A percentile compares a stretch with the other conserved stretches of the same genome.
Conservation (phyloP, 2,888 invertebrate species). For the Ormyrus labotus region DNA sequence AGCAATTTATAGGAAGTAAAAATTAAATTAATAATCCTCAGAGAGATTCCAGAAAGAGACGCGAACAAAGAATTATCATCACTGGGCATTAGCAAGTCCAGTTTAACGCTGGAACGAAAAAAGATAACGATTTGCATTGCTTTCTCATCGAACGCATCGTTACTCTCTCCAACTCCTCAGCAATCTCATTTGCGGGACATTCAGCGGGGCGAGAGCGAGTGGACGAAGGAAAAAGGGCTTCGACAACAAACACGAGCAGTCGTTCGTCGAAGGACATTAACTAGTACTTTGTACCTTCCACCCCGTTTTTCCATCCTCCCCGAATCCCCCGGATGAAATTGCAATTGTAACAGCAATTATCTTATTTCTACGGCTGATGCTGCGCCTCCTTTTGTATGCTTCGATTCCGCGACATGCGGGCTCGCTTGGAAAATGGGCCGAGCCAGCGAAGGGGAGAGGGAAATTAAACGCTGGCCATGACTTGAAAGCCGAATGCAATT, state of each 20-base stretch:
- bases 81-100: slow-evolving; percentile 8
- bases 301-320: slow-evolving; percentile 42
- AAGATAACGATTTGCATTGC: background rate
- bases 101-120: background rate
- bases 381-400: slow-evolving; percentile 62
- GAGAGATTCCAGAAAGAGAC: background rate
- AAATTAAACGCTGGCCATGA: slow-evolving; percentile 61
- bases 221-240: slow-evolving; percentile 59
- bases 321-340: slow-evolving; percentile 60
- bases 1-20: too few species aligned
- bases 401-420: slow-evolving; percentile 63
- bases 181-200: slow-evolving; percentile 72
- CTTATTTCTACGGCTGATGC: slow-evolving; percentile 63
- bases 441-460: slow-evolving; percentile 22
- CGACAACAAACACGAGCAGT: slow-evolving; percentile 68
- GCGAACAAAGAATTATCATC: slow-evolving; percentile 5
- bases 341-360: slow-evolving; percentile 71
- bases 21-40: too few species aligned
- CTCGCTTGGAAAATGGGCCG: slow-evolving; percentile 26
- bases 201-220: slow-evolving; percentile 53
- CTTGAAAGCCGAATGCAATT: slow-evolving; percentile 57
- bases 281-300: slow-evolving; percentile 64
- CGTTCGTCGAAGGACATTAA: slow-evolving; percentile 61
- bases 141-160: slow-evolving; percentile 2
- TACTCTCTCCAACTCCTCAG: slow-evolving; percentile 31